These are phyloP conservation scores for Eristalis tenax DNA, from an alignment of 2,888 invertebrate genomes.

Conservation along the genomic window DNA sequence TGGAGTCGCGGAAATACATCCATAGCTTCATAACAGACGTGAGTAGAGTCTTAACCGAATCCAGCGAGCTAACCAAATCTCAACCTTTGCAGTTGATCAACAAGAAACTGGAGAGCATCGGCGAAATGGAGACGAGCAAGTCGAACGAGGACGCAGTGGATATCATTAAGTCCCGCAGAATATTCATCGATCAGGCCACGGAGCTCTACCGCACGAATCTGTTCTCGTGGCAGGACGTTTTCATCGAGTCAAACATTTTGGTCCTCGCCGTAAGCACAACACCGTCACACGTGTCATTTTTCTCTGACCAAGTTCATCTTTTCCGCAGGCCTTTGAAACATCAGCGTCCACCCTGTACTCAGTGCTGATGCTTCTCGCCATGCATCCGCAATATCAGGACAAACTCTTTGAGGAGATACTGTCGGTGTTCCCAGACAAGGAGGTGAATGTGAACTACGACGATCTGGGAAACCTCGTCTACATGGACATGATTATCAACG, in stretches of 20 bases:
- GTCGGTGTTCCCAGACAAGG: conserved; percentile 50
- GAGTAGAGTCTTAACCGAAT: background rate
- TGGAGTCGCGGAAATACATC: conserved; percentile 58
- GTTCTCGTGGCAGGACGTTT: conserved; percentile 72
- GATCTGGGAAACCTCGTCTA: conserved; percentile 72
- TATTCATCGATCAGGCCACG: conserved; percentile 73
- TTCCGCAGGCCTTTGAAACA: conserved; percentile 75
- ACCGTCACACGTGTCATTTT: fast-evolving
- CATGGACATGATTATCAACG: conserved; percentile 74
- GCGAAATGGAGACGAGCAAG: background rate
- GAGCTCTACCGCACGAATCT: conserved; percentile 71
- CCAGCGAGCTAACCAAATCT: background rate
- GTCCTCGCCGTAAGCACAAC: conserved; percentile 72
- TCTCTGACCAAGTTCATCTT: background rate
- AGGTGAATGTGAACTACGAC: conserved; percentile 56
- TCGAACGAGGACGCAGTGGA: conserved; percentile 30
- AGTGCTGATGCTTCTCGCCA: conserved; percentile 73
- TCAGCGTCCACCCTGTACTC: conserved; percentile 73
- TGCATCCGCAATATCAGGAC: conserved; percentile 74
- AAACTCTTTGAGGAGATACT: conserved; percentile 73
- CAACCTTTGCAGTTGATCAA: conserved; percentile 34
- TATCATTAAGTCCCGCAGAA: conserved; percentile 57
- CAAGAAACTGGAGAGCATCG: conserved; percentile 49
- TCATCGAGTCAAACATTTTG: conserved; percentile 73
- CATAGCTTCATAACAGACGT: conserved; percentile 48